phyloP scores from a whole-genome alignment of 2,113 vertebrate genomes.

The Raja brachyura region DNA sequence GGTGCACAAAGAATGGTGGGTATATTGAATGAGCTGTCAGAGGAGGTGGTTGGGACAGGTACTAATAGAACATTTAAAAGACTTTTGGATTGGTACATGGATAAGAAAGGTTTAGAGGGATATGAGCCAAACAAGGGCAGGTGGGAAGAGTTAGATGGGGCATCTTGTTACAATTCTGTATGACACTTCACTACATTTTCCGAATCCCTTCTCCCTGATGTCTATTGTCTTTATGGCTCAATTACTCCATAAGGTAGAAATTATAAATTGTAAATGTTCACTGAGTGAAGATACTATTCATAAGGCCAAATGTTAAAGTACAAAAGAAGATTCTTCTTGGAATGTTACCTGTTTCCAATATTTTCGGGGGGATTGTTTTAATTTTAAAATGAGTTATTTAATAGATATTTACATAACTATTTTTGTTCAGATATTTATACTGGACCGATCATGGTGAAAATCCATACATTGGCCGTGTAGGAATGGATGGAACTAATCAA shows the following conservation, averaged over 20 bases:
- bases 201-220: background rate
- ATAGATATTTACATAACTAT: background rate
- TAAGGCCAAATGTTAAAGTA: background rate
- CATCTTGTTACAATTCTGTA: too few relatives aligned
- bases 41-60: too few relatives aligned
- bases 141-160: too few relatives aligned
- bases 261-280: background rate
- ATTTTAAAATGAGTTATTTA: background rate
- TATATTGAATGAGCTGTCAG: too few relatives aligned
- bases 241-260: background rate
- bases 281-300: background rate
- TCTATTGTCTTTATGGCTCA: background rate
- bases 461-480: constrained; percentile 82
- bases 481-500: constrained; percentile 88
- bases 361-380: background rate
- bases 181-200: background rate
- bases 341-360: background rate
- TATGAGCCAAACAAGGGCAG: too few relatives aligned
- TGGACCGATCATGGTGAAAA: constrained; percentile 96
- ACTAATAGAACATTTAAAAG: too few relatives aligned
- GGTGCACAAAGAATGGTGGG: too few relatives aligned
- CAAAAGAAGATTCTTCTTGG: background rate
- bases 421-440: constrained; percentile 74
- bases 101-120: too few relatives aligned
- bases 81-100: too few relatives aligned